Evolutionary conservation across 2,888 invertebrate genomes (phyloP), one percentile per base, ranked within the genome.

Genomic region (Nomada flava): DNA sequence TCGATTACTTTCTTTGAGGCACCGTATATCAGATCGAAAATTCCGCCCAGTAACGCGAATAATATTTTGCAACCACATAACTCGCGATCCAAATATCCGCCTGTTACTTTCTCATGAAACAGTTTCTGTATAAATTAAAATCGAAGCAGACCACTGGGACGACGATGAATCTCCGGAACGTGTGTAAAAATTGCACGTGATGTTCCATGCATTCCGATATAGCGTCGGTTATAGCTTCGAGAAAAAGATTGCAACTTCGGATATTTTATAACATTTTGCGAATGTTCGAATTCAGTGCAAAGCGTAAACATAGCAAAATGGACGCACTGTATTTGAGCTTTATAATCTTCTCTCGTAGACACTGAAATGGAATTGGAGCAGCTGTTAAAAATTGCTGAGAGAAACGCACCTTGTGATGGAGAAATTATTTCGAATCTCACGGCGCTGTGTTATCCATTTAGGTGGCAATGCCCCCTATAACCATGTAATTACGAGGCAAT

Each of bases 61-160:
- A 36, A 36, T 36, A 36, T 36, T 36, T 36, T 0, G 36, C 36
- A 36, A 36, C 36, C 36, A 7, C 36, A 7, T 36, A 7, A 36
- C 9, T 36, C 36, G 36, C 36, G 36, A 36, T 7, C 9, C 7
- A 0, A 7, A 36, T 36, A 1, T 36, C 36, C 36, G 36, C 36
- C 20, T 53, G 53, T 53, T 36, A 52, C 67, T 50, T 52, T 65
- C 42, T 23, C 20, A n/a, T 11, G 42, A 26, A 59, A 42, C 50
- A n/a, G 18, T 20, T 74, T 60, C 52, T n/a, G 57, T 44, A 23
- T 67, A 67, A 67, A 67, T 74, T 60, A 42, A 59, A 74, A 74
- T 74, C 52, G 67, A 67, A 74, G 15, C 59, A n/a, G 50, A 10
- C 2, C 67, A 36, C 3, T 4, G 64, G 36, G 18, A 62, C 36